Base-by-base conservation (phyloP, 2,797 vertebrate species). In the Phalloptychus januarius region DNA sequence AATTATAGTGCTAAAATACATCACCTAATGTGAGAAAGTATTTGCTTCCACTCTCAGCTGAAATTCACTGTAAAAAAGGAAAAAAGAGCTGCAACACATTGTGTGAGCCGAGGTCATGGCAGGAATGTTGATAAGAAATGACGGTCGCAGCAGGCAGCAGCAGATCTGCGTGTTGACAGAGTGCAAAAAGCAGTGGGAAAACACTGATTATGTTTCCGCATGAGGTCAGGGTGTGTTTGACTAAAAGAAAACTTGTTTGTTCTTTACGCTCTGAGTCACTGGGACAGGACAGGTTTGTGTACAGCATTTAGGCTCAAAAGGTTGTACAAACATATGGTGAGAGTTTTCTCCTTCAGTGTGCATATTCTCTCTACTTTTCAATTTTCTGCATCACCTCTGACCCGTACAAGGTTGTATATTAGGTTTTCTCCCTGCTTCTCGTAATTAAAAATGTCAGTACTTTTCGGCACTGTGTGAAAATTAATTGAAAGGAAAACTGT, bases 141-240 rank as follows among this genome's bases (percentile, higher is more conserved):
- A 70, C 0, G 15, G 45, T 74, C 40, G 8, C 75, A 40, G 77
- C 25, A 36, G 61, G 74, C 70, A 5, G 72, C 70, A 15, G 75
- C 63, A 18, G 84, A 76, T 89, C 87, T 84, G 74, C 77, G 65
- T 84, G 86, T 85, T 83, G 77, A 92, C 87, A 83, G 48, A 79
- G 76, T 67, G 82, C 61, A 75, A 71, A 75, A 33, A 46, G 54
- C 86, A 65, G 40, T 74, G 79, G 69, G 85, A 84, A 85, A 80
- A 56, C 71, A 20, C 54, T 71, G 79, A 25, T 67, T 61, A 72
- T 61, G 78, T 72, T 45, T 50, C 65, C 48, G 45, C 45, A 56
- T 73, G 48, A 54, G 69, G 46, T 72, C 79, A 44, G 82, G 44
- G 15, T 79, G 78, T 83, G 83, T 86, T 87, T 76, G 76, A 58